These are phyloP conservation scores for Rhinoraja longicauda DNA, from an alignment of 2,797 vertebrate species.

Conservation along the genomic window DNA sequence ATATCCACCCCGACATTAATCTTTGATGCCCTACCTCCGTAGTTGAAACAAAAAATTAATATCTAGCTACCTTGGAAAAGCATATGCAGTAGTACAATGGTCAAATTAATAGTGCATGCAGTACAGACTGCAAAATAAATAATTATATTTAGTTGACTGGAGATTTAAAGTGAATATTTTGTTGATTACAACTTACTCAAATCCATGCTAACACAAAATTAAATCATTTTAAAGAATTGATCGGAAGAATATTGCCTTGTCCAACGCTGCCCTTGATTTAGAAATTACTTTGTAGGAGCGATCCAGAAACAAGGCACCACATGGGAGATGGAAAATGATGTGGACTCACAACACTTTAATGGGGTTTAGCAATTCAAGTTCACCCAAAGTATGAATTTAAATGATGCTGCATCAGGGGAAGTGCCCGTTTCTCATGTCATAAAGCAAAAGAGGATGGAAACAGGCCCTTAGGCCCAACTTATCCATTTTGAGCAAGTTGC, in stretches of 20 bases:
- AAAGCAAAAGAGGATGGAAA: too few species aligned
- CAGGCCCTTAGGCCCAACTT: too few species aligned
- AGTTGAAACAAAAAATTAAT: background rate
- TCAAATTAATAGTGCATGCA: background rate
- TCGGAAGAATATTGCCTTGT: too few species aligned
- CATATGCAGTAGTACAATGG: background rate
- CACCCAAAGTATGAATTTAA: too few species aligned
- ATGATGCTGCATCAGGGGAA: too few species aligned
- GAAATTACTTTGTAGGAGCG: background rate
- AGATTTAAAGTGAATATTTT: background rate
- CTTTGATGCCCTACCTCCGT: background rate
- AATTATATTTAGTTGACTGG: too few species aligned
- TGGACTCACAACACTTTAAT: too few species aligned
- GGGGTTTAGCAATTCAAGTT: too few species aligned
- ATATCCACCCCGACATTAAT: background rate
- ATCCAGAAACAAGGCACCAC: background rate
- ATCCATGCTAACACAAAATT: background rate
- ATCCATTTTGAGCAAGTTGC: too few species aligned
- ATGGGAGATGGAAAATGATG: background rate
- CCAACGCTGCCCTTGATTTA: background rate
- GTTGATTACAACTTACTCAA: background rate
- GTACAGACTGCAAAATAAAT: background rate
- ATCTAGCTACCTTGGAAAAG: background rate
- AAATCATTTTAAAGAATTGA: background rate
- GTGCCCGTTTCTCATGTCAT: too few species aligned